Conservation (phyloP, 2,888 invertebrate species). For the Sphaerophoria taeniata region DNA sequence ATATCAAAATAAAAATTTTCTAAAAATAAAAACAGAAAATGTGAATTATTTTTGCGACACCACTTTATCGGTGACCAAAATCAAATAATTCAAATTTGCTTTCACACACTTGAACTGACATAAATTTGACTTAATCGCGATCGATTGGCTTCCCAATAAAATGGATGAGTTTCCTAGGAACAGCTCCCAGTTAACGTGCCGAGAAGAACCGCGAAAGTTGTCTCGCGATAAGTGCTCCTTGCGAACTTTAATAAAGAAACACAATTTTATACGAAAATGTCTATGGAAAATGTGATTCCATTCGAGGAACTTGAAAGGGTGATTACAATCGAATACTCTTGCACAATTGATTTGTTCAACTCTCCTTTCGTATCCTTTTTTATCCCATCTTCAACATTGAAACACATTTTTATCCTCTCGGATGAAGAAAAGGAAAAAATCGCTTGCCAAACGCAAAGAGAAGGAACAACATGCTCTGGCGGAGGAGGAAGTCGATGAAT, state of each 20-base stretch:
- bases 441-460: conserved; percentile 77
- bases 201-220: conserved; percentile 61
- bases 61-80: conserved; percentile 18
- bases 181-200: conserved; percentile 59
- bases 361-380: conserved; percentile 7
- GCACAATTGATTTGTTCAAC: conserved; percentile 46
- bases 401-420: too few relatives aligned
- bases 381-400: not conserved
- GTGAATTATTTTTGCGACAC: conserved; percentile 31
- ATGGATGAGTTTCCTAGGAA: conserved; percentile 40
- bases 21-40: conserved; percentile 59
- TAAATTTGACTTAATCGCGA: not conserved
- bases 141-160: conserved; percentile 70
- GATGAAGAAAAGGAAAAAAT: conserved; percentile 79
- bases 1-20: conserved; percentile 47
- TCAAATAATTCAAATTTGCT: conserved; percentile 19
- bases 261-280: conserved; percentile 76
- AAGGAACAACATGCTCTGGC: conserved; percentile 75
- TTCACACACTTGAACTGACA: not conserved
- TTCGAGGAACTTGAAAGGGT: conserved; percentile 81
- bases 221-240: conserved; percentile 40
- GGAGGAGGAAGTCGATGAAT: conserved; percentile 77
- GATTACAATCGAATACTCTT: conserved; percentile 65
- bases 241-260: conserved; percentile 1
- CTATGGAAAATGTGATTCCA: conserved; percentile 80